Evolutionary conservation across 2,113 vertebrate genomes (phyloP), one percentile per base, ranked within the genome.

Genomic region (Stomatorhinus ivindoensis): DNA sequence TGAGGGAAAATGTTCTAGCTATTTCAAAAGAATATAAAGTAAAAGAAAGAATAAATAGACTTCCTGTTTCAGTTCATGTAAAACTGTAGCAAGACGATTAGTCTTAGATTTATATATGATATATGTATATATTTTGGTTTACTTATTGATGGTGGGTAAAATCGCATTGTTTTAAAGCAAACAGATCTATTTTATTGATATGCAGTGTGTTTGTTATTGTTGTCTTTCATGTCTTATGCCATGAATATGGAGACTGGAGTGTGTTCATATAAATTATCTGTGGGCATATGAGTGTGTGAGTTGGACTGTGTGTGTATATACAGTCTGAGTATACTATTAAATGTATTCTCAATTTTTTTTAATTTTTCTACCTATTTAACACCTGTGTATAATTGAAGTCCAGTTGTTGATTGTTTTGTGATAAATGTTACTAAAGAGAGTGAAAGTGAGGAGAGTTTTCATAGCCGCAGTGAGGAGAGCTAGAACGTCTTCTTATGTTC

Each of bases 391-490:
- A 91, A 91, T 91, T 91, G 90, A 92, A 91, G 90, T 92, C 86
- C 91, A 91, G 90, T 91, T 82, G 91, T 92, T 85, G 80, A 35
- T 89, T 92, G 92, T 92, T 92, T 91, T 89, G 92, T 90, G 91
- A 90, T 89, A 73, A 91, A 89, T 90, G 31, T 87, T 90, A 51
- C 87, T 84, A 90, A 88, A 61, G 55, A 6, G 58, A 89, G 89
- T 90, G 87, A 48, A 80, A 89, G 76, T 90, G 44, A 76, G 61
- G 21, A 15, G 3, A 13, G 61, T 4, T 69, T 80, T 80, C 27
- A 1, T 35, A 17, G 35, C 73, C 17, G 1, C 35, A 8, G 31
- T 80, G 31, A 80, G 15, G 73, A 42, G 35, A 17, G 73, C 73
- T 3, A 31, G 73, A 2, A 6, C 2, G 0, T 15, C 15, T 35